Conservation (phyloP, 1,140 invertebrate species). For the Ceratosolen solmsi region DNA sequence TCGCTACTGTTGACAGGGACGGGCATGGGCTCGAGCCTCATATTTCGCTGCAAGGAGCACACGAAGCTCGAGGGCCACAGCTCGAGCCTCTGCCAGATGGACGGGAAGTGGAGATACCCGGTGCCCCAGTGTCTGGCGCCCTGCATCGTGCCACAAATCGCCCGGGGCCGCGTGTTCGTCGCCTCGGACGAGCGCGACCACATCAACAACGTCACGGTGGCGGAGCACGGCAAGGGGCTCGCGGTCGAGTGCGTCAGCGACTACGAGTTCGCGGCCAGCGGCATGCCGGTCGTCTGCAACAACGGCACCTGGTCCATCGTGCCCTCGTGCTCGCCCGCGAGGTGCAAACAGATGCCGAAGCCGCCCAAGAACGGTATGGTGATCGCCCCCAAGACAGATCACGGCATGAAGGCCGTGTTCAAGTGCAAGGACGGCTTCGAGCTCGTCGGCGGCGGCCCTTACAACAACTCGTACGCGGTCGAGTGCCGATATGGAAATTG, state of each 20-base stretch:
- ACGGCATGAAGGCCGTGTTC: constrained; percentile 93
- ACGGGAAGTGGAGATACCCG: constrained; percentile 94
- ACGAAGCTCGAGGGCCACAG: constrained; percentile 93
- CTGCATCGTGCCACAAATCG: constrained; percentile 91
- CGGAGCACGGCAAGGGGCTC: constrained; percentile 89
- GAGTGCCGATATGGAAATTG: constrained; percentile 95
- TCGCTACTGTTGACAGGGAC: constrained; percentile 77
- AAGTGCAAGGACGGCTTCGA: constrained; percentile 93
- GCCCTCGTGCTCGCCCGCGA: constrained; percentile 90
- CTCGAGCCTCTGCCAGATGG: constrained; percentile 92
- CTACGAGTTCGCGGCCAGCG: constrained; percentile 87
- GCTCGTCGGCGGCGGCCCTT: constrained; percentile 78
- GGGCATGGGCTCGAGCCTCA: constrained; percentile 90
- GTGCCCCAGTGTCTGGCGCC: constrained; percentile 93
- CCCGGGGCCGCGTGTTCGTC: constrained; percentile 84
- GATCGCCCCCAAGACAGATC: constrained; percentile 95
- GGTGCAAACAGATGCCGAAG: constrained; percentile 91
- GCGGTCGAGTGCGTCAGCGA: constrained; percentile 89
- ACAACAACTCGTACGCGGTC: constrained; percentile 75
- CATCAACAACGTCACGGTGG: constrained; percentile 76
- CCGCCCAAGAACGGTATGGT: constrained; percentile 95
- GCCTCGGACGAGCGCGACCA: constrained; percentile 65
- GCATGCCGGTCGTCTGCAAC: constrained; percentile 86
- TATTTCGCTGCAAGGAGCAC: constrained; percentile 93
- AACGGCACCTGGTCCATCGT: constrained; percentile 97